Evolutionary conservation across 2,113 vertebrate species (phyloP).

Genomic region (Fregetta grallaria): DNA sequence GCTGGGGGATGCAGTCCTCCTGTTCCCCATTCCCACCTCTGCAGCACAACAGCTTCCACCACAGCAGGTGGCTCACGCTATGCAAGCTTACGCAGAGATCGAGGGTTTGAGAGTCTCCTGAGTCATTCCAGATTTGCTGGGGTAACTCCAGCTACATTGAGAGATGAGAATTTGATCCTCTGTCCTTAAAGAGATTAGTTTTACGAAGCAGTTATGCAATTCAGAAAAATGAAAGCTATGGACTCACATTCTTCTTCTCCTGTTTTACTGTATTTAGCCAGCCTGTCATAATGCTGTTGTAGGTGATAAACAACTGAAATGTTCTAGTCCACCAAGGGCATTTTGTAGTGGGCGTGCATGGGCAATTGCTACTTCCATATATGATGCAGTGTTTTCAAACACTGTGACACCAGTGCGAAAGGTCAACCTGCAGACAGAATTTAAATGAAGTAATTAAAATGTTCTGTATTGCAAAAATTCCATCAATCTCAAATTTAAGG

Average conservation of each 20-base stretch:
- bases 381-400: neutral
- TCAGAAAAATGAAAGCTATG: constrained; percentile 22
- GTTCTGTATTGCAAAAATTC: neutral
- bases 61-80: neutral
- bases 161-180: constrained; percentile 19
- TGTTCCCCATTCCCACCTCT: neutral
- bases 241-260: neutral
- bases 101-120: neutral
- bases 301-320: constrained; percentile 18
- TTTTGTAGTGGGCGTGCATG: neutral
- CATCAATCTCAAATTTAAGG: neutral
- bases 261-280: constrained; percentile 42
- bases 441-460: neutral
- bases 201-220: neutral
- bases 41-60: neutral
- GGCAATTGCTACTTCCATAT: neutral
- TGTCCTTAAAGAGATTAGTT: constrained; percentile 15
- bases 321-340: neutral
- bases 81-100: rapidly evolving
- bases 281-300: neutral
- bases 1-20: neutral
- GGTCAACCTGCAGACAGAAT: neutral
- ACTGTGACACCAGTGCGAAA: neutral
- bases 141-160: neutral
- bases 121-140: constrained; percentile 20